Evolutionary conservation across 2,797 vertebrate species (phyloP), one percentile per base, ranked within the genome.

Genomic region (Sebastes hopkinsi): DNA sequence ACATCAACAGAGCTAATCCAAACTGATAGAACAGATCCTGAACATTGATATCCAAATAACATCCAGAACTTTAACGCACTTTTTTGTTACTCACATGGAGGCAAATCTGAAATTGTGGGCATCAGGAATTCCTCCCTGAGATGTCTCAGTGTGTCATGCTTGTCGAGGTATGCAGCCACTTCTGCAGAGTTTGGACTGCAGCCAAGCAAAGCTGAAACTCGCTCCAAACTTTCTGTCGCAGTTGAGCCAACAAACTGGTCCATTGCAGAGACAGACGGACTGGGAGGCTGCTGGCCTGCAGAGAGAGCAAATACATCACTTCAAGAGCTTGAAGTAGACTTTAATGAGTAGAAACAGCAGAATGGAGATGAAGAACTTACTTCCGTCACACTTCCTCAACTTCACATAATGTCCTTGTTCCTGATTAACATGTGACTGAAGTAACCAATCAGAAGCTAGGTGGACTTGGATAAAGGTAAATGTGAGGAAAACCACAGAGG

Each of bases 81-180:
- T 5, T 30, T 23, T 56, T 38, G 36, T 46, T 14, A 95, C 97
- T 98, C 90, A 99, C 98, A 95, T 30, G 89, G 87, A 80, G 97
- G 96, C 46, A 99, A 89, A 76, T 98, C 96, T 30, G 93, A 92
- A 9, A 96, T 89, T 95, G 95, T 97, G 1, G 98, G 98, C 54
- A 99, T 34, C 36, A 87, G 84, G 89, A 99, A 99, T 42, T 93
- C 61, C 13, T 96, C 91, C 10, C 95, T 94, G 64, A 99, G 92
- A 36, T 96, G 95, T 20, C 75, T 91, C 73, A 99, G 94, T 3
- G 93, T 70, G 75, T 99, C 98, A 3, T 94, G 92, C 58, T 95
- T 23, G 83, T 99, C 98, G 0, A 99, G 94, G 73, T 80, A 84
- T 2, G 91, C 16, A 3, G 98, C 97, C 3, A 99, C 94, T 3